Evolutionary conservation across 2,113 vertebrate genomes (phyloP).

Genomic region (Platichthys flesus): DNA sequence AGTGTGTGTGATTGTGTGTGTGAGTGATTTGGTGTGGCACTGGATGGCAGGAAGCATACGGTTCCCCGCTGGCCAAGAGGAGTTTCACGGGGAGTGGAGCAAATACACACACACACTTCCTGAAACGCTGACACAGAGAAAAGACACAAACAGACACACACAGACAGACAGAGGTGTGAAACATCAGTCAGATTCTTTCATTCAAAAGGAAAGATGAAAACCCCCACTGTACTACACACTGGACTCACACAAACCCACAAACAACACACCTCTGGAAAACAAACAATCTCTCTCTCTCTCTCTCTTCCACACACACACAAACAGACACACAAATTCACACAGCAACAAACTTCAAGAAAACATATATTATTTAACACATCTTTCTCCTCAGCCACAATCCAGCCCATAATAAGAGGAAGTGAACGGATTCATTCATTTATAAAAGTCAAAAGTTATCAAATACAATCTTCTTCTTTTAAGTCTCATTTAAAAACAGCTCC

Average conservation of each 20-base stretch:
- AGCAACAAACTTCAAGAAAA: too few species aligned
- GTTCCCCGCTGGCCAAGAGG: slow-evolving; percentile 58
- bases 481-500: too few species aligned
- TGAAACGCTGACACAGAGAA: slow-evolving; percentile 16
- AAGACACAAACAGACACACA: slow-evolving; percentile 10
- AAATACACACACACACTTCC: slow-evolving; percentile 25
- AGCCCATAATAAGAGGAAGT: too few species aligned
- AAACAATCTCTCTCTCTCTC: neutral
- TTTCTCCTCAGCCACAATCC: too few species aligned
- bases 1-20: neutral
- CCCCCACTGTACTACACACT: neutral
- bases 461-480: too few species aligned
- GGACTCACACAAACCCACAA: neutral
- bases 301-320: neutral
- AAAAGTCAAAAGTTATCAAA: too few species aligned
- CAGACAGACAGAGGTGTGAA: slow-evolving; percentile 36
- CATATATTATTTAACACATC: too few species aligned
- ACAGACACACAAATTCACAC: neutral
- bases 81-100: slow-evolving; percentile 52
- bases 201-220: slow-evolving; percentile 14
- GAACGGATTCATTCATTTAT: too few species aligned
- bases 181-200: slow-evolving; percentile 26
- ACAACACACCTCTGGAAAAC: neutral
- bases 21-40: slow-evolving; percentile 71
- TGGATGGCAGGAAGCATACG: slow-evolving; percentile 74